These are phyloP conservation scores for Calyptomena viridis DNA, from an alignment of 2,113 vertebrate species.

Conservation along the genomic window DNA sequence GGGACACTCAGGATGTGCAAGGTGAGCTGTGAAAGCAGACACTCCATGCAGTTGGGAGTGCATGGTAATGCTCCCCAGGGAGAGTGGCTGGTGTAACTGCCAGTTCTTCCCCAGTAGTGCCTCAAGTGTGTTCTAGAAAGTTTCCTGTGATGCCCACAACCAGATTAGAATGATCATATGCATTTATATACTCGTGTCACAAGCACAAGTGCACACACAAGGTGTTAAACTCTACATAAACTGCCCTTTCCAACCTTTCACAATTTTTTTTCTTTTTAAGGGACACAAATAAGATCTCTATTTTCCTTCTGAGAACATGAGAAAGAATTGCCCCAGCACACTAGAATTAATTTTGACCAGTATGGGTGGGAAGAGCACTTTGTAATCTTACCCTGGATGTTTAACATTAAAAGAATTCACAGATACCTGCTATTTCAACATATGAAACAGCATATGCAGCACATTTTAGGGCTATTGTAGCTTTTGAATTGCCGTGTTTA, in stretches of 20 bases:
- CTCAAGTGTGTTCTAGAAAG: not conserved
- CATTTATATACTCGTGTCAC: accelerated
- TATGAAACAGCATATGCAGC: not conserved
- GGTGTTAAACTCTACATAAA: not conserved
- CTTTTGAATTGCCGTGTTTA: not conserved
- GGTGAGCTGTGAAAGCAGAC: conserved; percentile 18
- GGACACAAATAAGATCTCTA: not conserved
- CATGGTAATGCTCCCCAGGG: not conserved
- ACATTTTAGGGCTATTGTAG: not conserved
- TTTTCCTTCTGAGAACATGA: not conserved
- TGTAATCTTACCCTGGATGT: not conserved
- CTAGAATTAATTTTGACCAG: not conserved
- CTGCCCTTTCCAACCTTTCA: not conserved
- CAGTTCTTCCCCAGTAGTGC: not conserved
- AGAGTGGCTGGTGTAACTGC: not conserved
- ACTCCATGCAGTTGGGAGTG: not conserved
- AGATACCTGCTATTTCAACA: not conserved
- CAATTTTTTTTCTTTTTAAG: not conserved
- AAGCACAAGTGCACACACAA: not conserved
- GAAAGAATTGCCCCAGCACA: not conserved
- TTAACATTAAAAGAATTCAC: not conserved
- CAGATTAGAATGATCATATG: not conserved
- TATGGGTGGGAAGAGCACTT: not conserved
- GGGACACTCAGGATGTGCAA: not conserved
- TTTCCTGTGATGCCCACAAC: not conserved